Base-by-base conservation (phyloP, 2,797 vertebrate genomes). In the Acanthiza pusilla region DNA sequence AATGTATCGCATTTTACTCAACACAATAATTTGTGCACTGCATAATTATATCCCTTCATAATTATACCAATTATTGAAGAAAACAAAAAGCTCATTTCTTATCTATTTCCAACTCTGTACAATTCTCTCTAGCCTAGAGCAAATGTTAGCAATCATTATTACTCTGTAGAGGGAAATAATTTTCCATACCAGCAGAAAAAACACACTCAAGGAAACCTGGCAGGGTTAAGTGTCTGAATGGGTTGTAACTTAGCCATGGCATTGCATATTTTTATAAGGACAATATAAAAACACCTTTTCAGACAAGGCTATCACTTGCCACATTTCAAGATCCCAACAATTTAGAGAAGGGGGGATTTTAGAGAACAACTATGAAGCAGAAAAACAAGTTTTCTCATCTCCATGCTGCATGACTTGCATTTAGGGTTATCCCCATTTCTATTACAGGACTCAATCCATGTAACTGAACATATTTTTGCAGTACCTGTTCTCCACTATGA, bases 401-500 rank as follows among this genome's bases (percentile, higher is more conserved):
- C 54, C 53, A 16, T 73, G 13, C 36, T 45, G 13, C 11, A 23
- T 14, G 30, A 77, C 17, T 78, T 78, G 20, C 83, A 68, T 54
- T 65, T 40, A 55, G 13, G 10, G 27, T 58, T 57, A 67, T 23
- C 34, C 26, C 32, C 18, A 57, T 25, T 77, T 10, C 25, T 50
- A 11, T 47, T 61, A 29, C 17, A 84, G 27, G 14, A 68, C 68
- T 73, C 66, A 72, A 75, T 23, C 13, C 32, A 58, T 4, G 2
- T 21, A 77, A 62, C 11, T 62, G 60, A 63, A 88, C 81, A 66
- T 53, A 71, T 72, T 96, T 79, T 54, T 81, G 91, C 55, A 9
- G 73, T 97, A 99, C 99, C 99, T 99, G 98, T 99, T 99, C 68
- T 99, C 99, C 88, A 99, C 98, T 74, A 99, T 99, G 89, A 99